phyloP scores from a whole-genome alignment of 2,113 vertebrate genomes.

The Psilopogon haemacephalus region DNA sequence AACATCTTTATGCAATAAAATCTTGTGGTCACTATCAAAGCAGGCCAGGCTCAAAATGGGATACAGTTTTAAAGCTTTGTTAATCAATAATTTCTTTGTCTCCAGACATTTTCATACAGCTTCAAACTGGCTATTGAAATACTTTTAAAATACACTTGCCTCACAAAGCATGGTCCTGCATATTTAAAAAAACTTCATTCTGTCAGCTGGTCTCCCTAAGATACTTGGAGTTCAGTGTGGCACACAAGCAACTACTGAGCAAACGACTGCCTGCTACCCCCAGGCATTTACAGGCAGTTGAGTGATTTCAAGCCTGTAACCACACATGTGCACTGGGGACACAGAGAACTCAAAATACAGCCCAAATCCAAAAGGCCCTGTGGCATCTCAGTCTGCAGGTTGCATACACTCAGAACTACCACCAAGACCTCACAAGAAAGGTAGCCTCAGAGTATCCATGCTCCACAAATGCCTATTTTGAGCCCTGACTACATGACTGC shows the following conservation, averaged over 20 bases:
- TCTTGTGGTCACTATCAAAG: neutral
- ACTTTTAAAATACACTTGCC: neutral
- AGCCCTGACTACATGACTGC: neutral
- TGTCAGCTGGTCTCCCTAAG: neutral
- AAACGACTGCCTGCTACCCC: neutral
- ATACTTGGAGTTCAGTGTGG: neutral
- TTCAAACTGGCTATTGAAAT: neutral
- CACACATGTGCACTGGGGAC: fast-evolving
- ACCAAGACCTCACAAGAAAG: neutral
- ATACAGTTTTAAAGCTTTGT: neutral
- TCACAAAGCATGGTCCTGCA: neutral
- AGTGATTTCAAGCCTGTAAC: neutral
- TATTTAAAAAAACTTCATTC: neutral
- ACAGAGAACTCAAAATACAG: neutral
- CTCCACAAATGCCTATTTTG: neutral
- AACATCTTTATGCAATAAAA: neutral
- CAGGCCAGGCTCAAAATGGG: neutral
- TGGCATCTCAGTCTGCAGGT: neutral
- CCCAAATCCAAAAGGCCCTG: neutral
- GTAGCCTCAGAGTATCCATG: neutral
- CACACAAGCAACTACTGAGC: neutral
- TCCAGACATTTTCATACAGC: neutral
- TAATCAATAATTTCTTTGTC: neutral
- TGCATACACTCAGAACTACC: neutral
- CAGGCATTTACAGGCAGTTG: fast-evolving